Evolutionary conservation across 2,113 vertebrate genomes (phyloP).

Genomic region (Scomber japonicus): DNA sequence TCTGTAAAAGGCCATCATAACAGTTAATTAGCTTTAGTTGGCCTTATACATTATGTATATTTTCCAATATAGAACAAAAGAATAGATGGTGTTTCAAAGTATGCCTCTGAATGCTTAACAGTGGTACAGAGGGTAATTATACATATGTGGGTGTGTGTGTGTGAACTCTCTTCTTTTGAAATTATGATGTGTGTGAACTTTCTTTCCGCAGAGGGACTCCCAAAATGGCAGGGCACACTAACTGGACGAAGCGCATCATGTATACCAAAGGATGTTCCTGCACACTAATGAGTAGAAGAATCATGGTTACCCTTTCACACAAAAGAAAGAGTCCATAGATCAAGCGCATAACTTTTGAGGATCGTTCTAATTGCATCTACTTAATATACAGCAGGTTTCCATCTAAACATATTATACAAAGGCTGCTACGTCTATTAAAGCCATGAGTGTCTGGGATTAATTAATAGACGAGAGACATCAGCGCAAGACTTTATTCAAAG

Average conservation of each 20-base stretch:
- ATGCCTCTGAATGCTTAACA: constrained; percentile 51
- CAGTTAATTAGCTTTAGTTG: constrained; percentile 74
- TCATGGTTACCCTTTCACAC: constrained; percentile 7
- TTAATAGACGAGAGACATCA: not conserved
- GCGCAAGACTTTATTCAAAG: not conserved
- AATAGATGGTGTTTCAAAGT: constrained; percentile 47
- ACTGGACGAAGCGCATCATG: constrained; percentile 27
- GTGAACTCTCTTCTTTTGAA: constrained; percentile 60
- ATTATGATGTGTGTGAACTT: constrained; percentile 52
- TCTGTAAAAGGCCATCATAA: constrained; percentile 68
- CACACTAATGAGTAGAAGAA: constrained; percentile 54
- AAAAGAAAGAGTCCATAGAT: constrained; percentile 44
- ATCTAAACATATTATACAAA: constrained; percentile 11
- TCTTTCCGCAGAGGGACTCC: constrained; percentile 27
- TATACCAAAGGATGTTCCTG: constrained; percentile 52
- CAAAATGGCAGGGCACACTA: constrained; percentile 36
- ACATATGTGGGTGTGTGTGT: constrained; percentile 1
- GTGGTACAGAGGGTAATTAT: constrained; percentile 52
- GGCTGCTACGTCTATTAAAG: constrained; percentile 10
- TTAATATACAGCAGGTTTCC: constrained; percentile 32
- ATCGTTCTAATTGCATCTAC: constrained; percentile 51
- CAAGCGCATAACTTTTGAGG: constrained; percentile 37
- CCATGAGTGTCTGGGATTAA: not conserved
- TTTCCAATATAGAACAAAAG: constrained; percentile 69
- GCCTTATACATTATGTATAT: constrained; percentile 76